Evolutionary conservation across 2,113 vertebrate species (phyloP).

Genomic region (Bothrops jararaca): DNA sequence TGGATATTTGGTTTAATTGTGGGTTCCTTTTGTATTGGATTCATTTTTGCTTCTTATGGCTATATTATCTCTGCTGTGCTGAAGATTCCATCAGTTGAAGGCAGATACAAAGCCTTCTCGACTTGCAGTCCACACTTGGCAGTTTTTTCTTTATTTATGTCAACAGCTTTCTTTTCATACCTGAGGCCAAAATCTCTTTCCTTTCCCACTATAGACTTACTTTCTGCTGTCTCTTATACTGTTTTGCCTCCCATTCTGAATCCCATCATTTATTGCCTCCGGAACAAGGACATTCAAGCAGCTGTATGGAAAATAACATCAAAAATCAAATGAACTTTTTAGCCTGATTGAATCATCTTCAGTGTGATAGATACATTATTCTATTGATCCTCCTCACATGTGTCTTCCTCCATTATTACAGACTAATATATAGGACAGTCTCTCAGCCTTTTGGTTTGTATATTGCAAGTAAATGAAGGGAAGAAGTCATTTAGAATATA

Average conservation of each 20-base stretch:
- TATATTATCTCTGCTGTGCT: not conserved
- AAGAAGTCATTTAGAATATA: too few relatives aligned
- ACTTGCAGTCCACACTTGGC: not conserved
- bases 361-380: not conserved
- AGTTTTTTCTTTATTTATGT: not conserved
- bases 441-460: not conserved
- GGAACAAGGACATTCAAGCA: not conserved
- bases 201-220: not conserved
- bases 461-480: too few relatives aligned
- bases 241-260: conserved; percentile 1
- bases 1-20: not conserved
- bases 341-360: not conserved
- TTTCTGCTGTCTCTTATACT: conserved; percentile 4
- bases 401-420: not conserved
- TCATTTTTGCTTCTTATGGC: not conserved
- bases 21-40: not conserved
- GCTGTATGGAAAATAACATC: not conserved
- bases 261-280: not conserved
- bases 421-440: not conserved
- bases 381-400: not conserved
- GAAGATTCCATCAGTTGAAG: not conserved
- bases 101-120: not conserved
- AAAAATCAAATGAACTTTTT: not conserved
- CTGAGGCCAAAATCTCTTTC: not conserved
- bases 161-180: not conserved